phyloP scores from a whole-genome alignment of 2,113 vertebrate species.

The Datnioides undecimradiatus region DNA sequence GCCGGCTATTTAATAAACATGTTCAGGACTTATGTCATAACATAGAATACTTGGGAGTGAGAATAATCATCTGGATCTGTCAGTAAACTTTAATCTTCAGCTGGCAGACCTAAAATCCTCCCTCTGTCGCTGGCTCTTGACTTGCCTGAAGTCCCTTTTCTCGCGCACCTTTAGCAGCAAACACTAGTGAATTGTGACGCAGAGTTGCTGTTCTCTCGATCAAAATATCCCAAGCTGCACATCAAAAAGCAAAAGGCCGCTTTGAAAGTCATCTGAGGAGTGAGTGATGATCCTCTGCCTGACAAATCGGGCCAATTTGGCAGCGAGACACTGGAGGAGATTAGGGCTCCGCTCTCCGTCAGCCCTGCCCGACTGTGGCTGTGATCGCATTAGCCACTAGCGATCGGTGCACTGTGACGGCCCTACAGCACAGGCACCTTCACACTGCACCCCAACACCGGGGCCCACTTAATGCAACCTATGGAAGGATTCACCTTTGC shows the following conservation, averaged over 20 bases:
- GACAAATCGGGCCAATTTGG: constrained; percentile 76
- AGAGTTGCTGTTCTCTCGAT: constrained; percentile 48
- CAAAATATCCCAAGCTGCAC: constrained; percentile 64
- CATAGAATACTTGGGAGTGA: not conserved
- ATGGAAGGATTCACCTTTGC: not conserved
- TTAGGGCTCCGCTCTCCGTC: constrained; percentile 70
- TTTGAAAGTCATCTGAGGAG: constrained; percentile 73
- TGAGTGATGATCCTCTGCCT: constrained; percentile 70
- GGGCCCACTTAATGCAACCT: not conserved
- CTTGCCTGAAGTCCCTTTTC: constrained; percentile 6
- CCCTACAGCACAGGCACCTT: constrained; percentile 60
- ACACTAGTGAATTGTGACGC: constrained; percentile 43
- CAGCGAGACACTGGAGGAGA: constrained; percentile 67
- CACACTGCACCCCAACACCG: constrained; percentile 47
- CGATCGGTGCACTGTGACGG: constrained; percentile 67
- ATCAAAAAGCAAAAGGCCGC: constrained; percentile 67
- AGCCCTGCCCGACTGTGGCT: constrained; percentile 62
- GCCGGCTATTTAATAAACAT: constrained; percentile 5
- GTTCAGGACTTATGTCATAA: not conserved
- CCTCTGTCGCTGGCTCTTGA: not conserved
- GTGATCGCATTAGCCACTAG: constrained; percentile 77
- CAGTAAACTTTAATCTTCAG: not conserved
- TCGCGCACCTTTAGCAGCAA: constrained; percentile 14
- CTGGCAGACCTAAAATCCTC: not conserved
- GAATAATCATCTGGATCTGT: constrained; percentile 24